Conservation (phyloP, 2,113 vertebrate genomes). For the Cochlearius cochlearius region DNA sequence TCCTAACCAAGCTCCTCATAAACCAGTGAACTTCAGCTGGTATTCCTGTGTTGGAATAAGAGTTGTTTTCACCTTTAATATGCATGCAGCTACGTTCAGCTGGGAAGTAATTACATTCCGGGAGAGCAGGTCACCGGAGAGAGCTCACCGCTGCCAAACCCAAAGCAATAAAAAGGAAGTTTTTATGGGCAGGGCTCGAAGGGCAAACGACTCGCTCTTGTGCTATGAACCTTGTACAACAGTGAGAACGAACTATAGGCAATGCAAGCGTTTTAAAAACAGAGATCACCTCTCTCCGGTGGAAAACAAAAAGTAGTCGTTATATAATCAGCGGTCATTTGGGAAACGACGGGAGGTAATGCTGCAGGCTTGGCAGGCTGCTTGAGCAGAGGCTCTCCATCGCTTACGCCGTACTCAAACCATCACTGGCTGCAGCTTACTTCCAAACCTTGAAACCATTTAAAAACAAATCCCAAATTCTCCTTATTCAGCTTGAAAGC, state of each 20-base stretch:
- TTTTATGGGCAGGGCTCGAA: neutral
- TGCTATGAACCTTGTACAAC: neutral
- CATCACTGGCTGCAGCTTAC: neutral
- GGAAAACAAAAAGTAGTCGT: neutral
- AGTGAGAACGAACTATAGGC: neutral
- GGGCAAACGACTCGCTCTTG: neutral
- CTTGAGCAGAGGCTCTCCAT: neutral
- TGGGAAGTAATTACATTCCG: rapidly evolving
- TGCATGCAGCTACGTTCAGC: neutral
- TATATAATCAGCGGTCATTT: too few relatives aligned
- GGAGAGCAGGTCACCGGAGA: neutral
- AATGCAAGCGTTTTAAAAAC: neutral
- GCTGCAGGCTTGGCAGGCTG: neutral
- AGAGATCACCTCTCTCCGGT: neutral
- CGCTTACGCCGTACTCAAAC: neutral
- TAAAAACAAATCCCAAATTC: neutral
- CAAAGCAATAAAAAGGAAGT: neutral
- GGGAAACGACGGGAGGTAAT: neutral
- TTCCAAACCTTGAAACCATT: neutral
- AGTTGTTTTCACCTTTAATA: neutral
- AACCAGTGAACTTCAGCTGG: neutral
- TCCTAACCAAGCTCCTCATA: neutral
- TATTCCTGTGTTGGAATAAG: neutral
- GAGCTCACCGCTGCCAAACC: neutral
- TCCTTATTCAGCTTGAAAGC: neutral